These are phyloP conservation scores for Astyanax mexicanus DNA, from an alignment of 2,797 vertebrate species.

Conservation along the genomic window DNA sequence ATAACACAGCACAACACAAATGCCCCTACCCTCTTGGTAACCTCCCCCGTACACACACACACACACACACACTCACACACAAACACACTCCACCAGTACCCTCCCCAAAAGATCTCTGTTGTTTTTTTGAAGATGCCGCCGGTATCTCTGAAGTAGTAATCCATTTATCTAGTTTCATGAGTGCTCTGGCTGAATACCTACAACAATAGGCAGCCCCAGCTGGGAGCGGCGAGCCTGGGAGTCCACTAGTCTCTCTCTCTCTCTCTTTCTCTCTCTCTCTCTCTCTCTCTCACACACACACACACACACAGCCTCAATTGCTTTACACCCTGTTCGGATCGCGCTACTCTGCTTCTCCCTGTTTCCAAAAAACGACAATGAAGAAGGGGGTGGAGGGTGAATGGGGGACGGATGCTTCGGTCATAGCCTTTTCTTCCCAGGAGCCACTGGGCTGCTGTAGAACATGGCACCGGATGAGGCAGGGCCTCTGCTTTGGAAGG, in stretches of 20 bases:
- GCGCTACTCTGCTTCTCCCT: slow-evolving; percentile 65
- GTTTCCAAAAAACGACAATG: slow-evolving; percentile 67
- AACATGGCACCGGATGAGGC: slow-evolving; percentile 69
- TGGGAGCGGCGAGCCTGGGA: slow-evolving; percentile 70
- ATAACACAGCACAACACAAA: slow-evolving; percentile 72
- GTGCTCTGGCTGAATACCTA: slow-evolving; percentile 74
- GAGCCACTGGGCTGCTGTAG: slow-evolving; percentile 67
- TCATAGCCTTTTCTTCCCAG: slow-evolving; percentile 68
- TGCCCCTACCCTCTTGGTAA: slow-evolving; percentile 72
- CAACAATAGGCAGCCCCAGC: slow-evolving; percentile 80
- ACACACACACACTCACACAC: no score
- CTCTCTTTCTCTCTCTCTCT: no score
- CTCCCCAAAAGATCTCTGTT: slow-evolving; percentile 60
- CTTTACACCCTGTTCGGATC: slow-evolving; percentile 66
- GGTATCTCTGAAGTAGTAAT: slow-evolving; percentile 85
- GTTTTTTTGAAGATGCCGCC: slow-evolving; percentile 81
- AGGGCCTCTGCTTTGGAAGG: slow-evolving; percentile 50
- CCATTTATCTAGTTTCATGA: slow-evolving; percentile 87
- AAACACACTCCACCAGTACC: slow-evolving; percentile 33
- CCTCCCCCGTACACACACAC: slow-evolving; percentile 52
- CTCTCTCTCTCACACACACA: slow-evolving; percentile 29
- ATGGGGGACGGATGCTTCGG: slow-evolving; percentile 61
- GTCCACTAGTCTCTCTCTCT: slow-evolving; percentile 60
- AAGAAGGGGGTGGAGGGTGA: slow-evolving; percentile 59
- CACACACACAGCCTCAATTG: slow-evolving; percentile 4